Evolutionary conservation across 2,888 invertebrate genomes (phyloP), one percentile per base, ranked within the genome.

Genomic region (Argyra leucocephala): DNA sequence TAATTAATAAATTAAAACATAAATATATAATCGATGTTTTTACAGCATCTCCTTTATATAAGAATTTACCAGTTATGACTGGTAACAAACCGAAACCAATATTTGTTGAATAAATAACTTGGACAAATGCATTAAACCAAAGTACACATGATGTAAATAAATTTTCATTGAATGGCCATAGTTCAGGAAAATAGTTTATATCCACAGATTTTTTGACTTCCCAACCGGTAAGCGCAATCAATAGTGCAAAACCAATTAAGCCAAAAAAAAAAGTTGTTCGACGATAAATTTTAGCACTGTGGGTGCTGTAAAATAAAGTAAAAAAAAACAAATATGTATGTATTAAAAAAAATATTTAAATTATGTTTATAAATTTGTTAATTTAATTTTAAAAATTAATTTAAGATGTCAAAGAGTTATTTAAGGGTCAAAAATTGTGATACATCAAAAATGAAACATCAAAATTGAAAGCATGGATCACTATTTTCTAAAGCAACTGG

Each of bases 1-100:
- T 78, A 66, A 80, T 72, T 64, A 80, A 72, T 64, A 80, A 69
- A 72, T 80, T 80, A 64, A 80, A 79, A 70, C 78, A 79, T n/a
- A 80, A 71, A 63, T 80, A 80, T 12, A 80, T 76, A 57, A 78
- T 71, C 0, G 80, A 77, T 22, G 80, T 80, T 63, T 78, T 72
- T 31, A 79, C 78, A 1, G 80, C 80, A 67, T 80, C 80, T 26
- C 79, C 78, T 70, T 80, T 80, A 68, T 80, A 78, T 24, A 80
- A 73, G 69, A 79, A 79, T 70, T 79, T 80, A 5, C 80, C 80
- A 1, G 80, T 79, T n/a, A 80, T 64, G 69, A 79, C 78, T 18
- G 80, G 78, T 63, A 80, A 68, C 3, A 76, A 74, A 21, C 80
- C 80, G 61, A 78, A 76, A 22, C 80, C 80, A 65, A 79, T 78